Conservation (phyloP, 2,113 vertebrate genomes). For the Ctenodactylus gundi region DNA sequence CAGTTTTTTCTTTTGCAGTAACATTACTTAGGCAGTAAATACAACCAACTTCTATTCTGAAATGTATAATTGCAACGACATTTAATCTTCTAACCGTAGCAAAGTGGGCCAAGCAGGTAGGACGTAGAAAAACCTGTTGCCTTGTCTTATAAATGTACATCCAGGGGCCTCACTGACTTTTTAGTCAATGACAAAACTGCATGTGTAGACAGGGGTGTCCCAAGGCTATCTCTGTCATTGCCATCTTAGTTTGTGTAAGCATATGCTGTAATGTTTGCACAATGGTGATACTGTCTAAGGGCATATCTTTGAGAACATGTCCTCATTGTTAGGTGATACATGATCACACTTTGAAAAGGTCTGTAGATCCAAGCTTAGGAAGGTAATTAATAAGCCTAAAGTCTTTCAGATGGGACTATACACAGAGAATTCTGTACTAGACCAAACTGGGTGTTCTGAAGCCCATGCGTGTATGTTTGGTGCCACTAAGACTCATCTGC, state of each 20-base stretch:
- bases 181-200: background rate
- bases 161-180: too few species aligned
- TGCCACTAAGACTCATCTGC: background rate
- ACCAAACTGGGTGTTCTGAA: background rate
- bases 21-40: background rate
- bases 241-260: background rate
- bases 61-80: background rate
- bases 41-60: background rate
- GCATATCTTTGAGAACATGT: background rate
- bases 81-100: background rate
- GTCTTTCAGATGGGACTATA: background rate
- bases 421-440: background rate
- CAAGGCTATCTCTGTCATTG: background rate
- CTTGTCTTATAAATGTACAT: background rate
- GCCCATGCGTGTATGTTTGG: background rate
- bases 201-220: background rate
- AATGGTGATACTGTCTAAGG: background rate
- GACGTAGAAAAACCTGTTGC: background rate
- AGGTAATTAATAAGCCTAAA: background rate
- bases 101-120: background rate
- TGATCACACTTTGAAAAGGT: background rate
- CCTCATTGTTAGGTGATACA: background rate
- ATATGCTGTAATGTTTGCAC: background rate
- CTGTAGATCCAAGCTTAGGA: background rate
- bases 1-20: background rate